Base-by-base conservation (phyloP, 1,140 invertebrate genomes). In the Zaprionus africanus region DNA sequence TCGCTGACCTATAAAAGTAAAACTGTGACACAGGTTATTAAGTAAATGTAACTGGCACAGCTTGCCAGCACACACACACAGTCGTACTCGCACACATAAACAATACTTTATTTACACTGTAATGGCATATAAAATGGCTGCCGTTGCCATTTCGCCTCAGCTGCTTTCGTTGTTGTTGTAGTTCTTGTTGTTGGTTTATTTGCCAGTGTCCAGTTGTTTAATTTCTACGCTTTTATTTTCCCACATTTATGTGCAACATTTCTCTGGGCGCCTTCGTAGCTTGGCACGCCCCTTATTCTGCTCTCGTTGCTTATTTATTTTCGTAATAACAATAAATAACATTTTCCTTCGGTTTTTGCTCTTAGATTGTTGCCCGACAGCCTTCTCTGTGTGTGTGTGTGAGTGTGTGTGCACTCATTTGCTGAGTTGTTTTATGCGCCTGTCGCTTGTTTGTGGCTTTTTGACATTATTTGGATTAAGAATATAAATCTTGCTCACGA, bases 301-400 rank as follows among this genome's bases (percentile, higher is more conserved):
- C 73, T 72, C 64, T 59, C 54, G 67, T 77, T 88, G 82, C 84
- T 87, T 87, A 87, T 88, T 87, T 87, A 87, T 87, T 87, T 88
- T 87, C 84, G 84, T 87, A 88, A 87, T 87, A 87, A 87, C 85
- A 88, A 88, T 87, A 87, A 87, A 87, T 88, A 88, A 88, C 84
- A 87, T 87, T 87, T 87, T 88, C 88, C 84, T 87, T 81, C 24
- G 67, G 73, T 65, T 82, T 75, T 77, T 64, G 58, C 68, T 63
- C 28, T 58, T 66, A 66, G 54, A 38, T 58, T 46, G 51, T n/a
- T 36, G 22, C 36, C 7, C 31, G 38, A 5, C 38, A 41, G 38
- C 38, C 13, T 41, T 15, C 15, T 62, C 28, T 61, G 54, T 72
- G 59, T 71, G 51, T 71, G 51, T 73, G 64, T 79, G 64, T 22